A percentile compares a stretch with the other conserved stretches of the same genome.
Conservation (phyloP, 2,797 vertebrate species). For the Scleropages formosus region DNA sequence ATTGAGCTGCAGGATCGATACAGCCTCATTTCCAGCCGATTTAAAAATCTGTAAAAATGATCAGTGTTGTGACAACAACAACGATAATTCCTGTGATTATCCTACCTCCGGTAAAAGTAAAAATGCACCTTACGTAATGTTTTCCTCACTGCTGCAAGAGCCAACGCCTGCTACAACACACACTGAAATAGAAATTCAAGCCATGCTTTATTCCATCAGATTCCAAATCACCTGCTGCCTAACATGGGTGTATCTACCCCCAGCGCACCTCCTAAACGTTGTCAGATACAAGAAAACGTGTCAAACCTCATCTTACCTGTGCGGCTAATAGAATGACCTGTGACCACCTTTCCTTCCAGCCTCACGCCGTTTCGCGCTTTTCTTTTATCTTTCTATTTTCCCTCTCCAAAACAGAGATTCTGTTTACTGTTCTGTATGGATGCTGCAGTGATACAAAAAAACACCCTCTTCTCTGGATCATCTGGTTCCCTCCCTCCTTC, state of each 20-base stretch:
- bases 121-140: background rate
- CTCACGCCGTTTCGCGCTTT: background rate
- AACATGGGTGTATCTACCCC: background rate
- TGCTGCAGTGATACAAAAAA: slow-evolving; percentile 62
- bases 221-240: background rate
- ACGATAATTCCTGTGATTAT: too few relatives aligned
- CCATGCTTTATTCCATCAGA: background rate
- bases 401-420: slow-evolving; percentile 11
- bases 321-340: background rate
- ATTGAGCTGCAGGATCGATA: slow-evolving; percentile 1
- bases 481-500: slow-evolving; percentile 31
- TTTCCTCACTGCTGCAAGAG: background rate
- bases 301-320: slow-evolving; percentile 7
- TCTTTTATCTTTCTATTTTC: background rate
- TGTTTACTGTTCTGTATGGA: slow-evolving; percentile 37
- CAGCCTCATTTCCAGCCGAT: background rate
- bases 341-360: background rate
- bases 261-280: background rate
- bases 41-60: background rate
- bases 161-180: too few relatives aligned
- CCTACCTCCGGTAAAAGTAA: background rate
- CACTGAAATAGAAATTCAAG: background rate
- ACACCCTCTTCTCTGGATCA: slow-evolving; percentile 56
- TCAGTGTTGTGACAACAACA: background rate
- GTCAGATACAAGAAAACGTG: background rate